Percentiles rank a stretch among this genome's conserved stretches.
phyloP scores from a whole-genome alignment of 2,888 invertebrate genomes.

The Chaitophorus viminalis region DNA sequence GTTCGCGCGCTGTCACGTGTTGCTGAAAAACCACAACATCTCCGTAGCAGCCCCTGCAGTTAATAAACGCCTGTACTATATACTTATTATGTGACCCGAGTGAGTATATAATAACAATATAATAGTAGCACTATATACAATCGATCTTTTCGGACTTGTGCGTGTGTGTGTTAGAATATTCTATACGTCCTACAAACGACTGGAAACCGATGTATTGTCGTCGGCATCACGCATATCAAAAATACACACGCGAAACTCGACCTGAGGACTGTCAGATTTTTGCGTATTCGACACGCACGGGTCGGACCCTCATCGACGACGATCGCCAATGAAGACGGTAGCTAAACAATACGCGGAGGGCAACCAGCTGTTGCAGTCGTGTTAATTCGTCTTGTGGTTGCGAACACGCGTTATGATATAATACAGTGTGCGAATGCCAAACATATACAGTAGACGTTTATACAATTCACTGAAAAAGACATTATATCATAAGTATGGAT shows the following conservation, averaged over 20 bases:
- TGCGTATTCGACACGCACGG: conserved; percentile 33
- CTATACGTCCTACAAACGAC: not conserved
- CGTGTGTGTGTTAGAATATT: no score
- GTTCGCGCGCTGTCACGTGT: no score
- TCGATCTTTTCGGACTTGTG: not conserved
- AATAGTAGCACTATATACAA: not conserved
- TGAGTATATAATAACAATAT: not conserved
- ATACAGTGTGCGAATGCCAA: not conserved
- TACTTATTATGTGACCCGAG: not conserved
- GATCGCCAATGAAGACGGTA: not conserved
- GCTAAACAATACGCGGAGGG: not conserved
- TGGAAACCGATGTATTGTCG: not conserved
- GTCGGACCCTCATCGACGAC: not conserved
- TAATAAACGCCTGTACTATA: no score
- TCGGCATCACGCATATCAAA: not conserved
- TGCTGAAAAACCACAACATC: no score
- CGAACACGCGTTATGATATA: not conserved
- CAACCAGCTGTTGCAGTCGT: conserved; percentile 34
- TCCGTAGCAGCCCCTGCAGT: no score
- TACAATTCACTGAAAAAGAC: not conserved
- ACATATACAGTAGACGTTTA: no score
- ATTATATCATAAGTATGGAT: not conserved
- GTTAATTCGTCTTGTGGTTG: not conserved
- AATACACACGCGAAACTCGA: conserved; percentile 24
- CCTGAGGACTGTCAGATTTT: conserved; percentile 11